Evolutionary conservation across 2,113 vertebrate genomes (phyloP).

Genomic region (Rhegmatorhina hoffmannsi): DNA sequence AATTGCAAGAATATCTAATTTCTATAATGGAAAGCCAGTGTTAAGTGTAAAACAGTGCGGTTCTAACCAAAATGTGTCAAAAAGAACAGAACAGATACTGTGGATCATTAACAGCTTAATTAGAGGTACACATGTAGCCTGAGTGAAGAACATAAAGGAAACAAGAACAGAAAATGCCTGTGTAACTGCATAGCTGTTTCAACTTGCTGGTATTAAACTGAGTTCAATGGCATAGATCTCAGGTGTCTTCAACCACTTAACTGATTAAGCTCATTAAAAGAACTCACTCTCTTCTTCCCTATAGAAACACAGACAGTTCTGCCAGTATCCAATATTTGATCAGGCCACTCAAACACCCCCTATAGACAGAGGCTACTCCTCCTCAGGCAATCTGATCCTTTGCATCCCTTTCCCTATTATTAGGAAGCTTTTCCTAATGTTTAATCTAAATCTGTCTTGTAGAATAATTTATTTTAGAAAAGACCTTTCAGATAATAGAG

Average conservation of each 20-base stretch:
- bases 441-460: not conserved
- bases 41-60: not conserved
- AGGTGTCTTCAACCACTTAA: not conserved
- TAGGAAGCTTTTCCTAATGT: not conserved
- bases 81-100: not conserved
- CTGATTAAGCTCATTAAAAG: not conserved
- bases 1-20: not conserved
- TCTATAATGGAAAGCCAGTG: not conserved
- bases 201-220: not conserved
- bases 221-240: not conserved
- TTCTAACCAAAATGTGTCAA: not conserved
- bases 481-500: not conserved
- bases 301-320: not conserved
- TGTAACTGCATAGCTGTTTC: not conserved
- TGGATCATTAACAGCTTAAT: not conserved
- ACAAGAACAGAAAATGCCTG: not conserved
- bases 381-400: not conserved
- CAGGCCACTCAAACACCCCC: not conserved
- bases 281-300: not conserved
- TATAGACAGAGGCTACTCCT: not conserved
- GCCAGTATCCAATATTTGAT: not conserved
- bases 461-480: not conserved
- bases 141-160: not conserved
- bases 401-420: not conserved
- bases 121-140: not conserved